Conservation (phyloP, 2,797 vertebrate genomes). For the Prunella strophiata region DNA sequence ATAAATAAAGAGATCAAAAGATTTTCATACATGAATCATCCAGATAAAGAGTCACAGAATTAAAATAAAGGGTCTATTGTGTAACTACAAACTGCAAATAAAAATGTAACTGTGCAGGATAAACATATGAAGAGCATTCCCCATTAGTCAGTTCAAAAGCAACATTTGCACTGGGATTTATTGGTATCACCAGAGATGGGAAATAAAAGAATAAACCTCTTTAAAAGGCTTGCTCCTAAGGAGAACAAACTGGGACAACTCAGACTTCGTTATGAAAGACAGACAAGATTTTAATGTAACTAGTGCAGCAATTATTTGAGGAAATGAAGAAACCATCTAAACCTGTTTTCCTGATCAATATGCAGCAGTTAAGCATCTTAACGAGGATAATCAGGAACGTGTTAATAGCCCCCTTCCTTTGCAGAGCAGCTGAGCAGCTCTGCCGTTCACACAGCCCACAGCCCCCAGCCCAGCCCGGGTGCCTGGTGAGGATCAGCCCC, state of each 20-base stretch:
- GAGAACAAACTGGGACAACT: background rate
- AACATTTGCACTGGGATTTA: background rate
- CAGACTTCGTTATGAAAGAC: background rate
- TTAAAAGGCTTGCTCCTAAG: background rate
- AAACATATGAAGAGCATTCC: background rate
- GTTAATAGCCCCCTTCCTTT: background rate
- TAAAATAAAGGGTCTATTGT: background rate
- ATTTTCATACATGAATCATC: slow-evolving; percentile 8
- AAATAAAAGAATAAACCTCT: background rate
- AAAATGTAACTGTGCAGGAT: background rate
- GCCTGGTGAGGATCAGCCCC: background rate
- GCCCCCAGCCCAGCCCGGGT: rapidly evolving
- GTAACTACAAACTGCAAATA: background rate
- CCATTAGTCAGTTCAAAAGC: background rate
- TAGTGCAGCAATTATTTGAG: background rate
- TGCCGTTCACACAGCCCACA: background rate
- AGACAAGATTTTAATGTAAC: background rate
- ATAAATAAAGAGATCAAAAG: slow-evolving; percentile 12
- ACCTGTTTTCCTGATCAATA: background rate
- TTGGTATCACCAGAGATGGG: background rate
- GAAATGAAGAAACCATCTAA: background rate
- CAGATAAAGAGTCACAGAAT: background rate
- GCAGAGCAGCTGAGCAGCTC: background rate
- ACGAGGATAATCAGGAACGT: background rate
- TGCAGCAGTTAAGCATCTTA: background rate